Evolutionary conservation across 2,888 invertebrate species (phyloP), one percentile per base, ranked within the genome.

Genomic region (Eupithecia pulchellata): DNA sequence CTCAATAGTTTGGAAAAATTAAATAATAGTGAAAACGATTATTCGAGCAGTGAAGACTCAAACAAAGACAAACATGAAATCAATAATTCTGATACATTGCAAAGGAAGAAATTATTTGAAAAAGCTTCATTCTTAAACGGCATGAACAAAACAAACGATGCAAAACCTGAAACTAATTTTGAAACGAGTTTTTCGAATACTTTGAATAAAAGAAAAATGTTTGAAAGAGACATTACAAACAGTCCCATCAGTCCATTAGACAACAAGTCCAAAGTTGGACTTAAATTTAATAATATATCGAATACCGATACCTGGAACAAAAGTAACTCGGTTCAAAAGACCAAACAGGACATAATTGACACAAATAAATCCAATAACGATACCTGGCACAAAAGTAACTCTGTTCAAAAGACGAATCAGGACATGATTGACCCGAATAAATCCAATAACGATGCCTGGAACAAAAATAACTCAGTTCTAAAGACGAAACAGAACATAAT

Each of bases 121-220:
- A 91, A 90, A 79, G 74, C 84, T 55, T 82, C 86, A 17, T 88
- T 89, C 74, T 76, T 88, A 25, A 88, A 89, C 77, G 90, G 87
- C 47, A 85, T 85, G 78, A 87, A 86, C 39, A 72, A 66, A 20
- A 81, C 77, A 73, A 79, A 83, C 65, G 89, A 89, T 60, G 71
- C 67, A 39, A 81, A 81, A 60, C 89, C 85, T 78, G 92, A 92
- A 66, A 65, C 79, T 25, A 88, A 88, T 78, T 72, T 83, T 60
- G 89, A 92, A 42, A 87, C 82, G n/a, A 87, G 79, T 72, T 87
- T 78, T 77, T 90, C 88, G 13, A 92, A 91, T 75, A 93, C 92
- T 3, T 78, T 92, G 65, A 91, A 83, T 69, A 94, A 91, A 82
- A 87, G 88, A 80, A 92, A 89, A 81, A 73, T 92, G 30, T 92